A percentile compares a stretch with the other conserved stretches of the same genome.
Evolutionary conservation across 2,888 invertebrate species (phyloP).

Genomic region (Elegia similella): DNA sequence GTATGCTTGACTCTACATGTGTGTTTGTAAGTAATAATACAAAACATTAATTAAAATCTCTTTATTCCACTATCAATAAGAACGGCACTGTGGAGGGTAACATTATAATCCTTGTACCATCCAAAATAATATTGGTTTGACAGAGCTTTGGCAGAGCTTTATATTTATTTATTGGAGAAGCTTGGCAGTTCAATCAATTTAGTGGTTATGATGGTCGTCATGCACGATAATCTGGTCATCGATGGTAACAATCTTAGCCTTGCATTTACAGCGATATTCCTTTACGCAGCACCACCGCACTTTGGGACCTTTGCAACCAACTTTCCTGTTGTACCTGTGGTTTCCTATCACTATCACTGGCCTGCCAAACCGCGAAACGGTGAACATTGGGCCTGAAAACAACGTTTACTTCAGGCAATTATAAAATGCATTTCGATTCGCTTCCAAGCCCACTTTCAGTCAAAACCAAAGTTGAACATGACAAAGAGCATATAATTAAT

Average conservation of each 20-base stretch:
- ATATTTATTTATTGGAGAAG: neutral
- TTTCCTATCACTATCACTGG: conserved; percentile 31
- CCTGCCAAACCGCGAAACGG: conserved; percentile 29
- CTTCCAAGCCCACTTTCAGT: neutral
- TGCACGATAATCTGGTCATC: conserved; percentile 29
- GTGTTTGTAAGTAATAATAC: too few species aligned
- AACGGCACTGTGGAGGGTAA: too few species aligned
- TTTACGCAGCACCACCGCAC: conserved; percentile 33
- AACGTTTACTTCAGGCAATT: neutral
- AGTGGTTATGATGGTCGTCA: conserved; percentile 33
- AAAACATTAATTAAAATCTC: too few species aligned
- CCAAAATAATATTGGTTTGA: too few species aligned
- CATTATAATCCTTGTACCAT: too few species aligned
- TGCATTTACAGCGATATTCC: conserved; percentile 12
- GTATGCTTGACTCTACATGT: too few species aligned
- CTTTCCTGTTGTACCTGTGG: conserved; percentile 37
- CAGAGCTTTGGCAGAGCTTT: too few species aligned
- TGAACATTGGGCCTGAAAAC: conserved; percentile 28
- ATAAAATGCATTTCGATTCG: neutral
- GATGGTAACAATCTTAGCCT: conserved; percentile 18
- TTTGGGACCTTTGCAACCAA: conserved; percentile 28
- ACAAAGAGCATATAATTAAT: too few species aligned
- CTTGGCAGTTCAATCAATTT: neutral
- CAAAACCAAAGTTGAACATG: neutral
- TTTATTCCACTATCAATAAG: too few species aligned